Base-by-base conservation (phyloP, 2,113 vertebrate species). In the Embiotoca jacksoni region DNA sequence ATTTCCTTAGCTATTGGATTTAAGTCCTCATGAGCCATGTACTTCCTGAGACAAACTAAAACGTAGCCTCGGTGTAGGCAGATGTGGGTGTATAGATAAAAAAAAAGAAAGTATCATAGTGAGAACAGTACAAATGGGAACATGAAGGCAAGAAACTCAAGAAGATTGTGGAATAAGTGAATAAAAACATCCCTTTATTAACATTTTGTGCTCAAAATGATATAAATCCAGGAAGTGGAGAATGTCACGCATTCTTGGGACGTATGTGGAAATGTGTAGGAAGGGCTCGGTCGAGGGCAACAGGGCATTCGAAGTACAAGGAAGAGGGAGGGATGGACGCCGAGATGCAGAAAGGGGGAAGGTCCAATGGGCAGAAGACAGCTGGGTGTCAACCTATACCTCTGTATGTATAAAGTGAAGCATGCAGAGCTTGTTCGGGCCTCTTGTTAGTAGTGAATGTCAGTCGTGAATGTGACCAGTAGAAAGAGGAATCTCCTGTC, bases 401-500 rank as follows among this genome's bases (percentile, higher is more conserved):
- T 72, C 56, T 80, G 72, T 10, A 61, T 33, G 44, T 81, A 61
- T 87, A 76, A 71, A 84, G 37, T 16, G 32, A 82, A 78, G 15
- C 70, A 11, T 55, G 16, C 50, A 47, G 7, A 13, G 74, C 37
- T 50, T n/a, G 53, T 54, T 67, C 23, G 1, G 35, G 15, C 10
- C 54, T 65, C 61, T 11, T 13, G 6, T 49, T 41, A 36, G 58
- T 16, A 15, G 16, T 32, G 36, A 39, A 46, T 23, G 23, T 23
- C 23, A 23, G 23, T 23, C 13, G 16, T 32, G 36, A 39, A 46
- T 77, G 69, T 61, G 63, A 56, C n/a, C 56, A 15, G 78, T 64
- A 49, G 37, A 79, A 57, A 31, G 35, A 80, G 33, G 64, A 72
- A 9, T 13, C n/a, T 36, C 33, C 55, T 23, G 7, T 30, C 13